These are phyloP conservation scores for Acanthosepion pharaonis DNA, from an alignment of 2,888 invertebrate species.

Conservation along the genomic window DNA sequence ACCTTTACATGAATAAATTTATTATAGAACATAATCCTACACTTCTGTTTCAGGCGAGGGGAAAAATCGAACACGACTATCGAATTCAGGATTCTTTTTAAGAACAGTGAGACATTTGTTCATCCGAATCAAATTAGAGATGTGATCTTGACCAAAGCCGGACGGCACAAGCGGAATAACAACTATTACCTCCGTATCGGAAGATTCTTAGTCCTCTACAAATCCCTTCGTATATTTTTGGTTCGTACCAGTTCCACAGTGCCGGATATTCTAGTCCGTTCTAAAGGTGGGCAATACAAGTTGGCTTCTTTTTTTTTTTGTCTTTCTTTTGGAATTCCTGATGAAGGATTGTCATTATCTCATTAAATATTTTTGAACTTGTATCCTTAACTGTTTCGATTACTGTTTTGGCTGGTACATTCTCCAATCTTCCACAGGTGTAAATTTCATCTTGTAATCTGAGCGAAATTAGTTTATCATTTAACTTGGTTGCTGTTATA, in stretches of 20 bases:
- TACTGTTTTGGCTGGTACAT: too few species aligned
- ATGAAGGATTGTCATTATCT: too few species aligned
- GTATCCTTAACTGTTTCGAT: too few species aligned
- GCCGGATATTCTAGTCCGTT: not conserved
- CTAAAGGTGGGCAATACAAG: not conserved
- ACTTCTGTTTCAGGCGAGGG: not conserved
- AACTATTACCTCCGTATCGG: not conserved
- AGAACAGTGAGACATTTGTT: not conserved
- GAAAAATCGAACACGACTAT: not conserved
- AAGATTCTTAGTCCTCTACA: not conserved
- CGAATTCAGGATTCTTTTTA: not conserved
- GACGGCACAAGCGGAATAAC: not conserved
- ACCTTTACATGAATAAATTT: too few species aligned
- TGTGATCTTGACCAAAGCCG: not conserved
- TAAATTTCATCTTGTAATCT: too few species aligned
- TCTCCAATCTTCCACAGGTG: too few species aligned
- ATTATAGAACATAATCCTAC: too few species aligned
- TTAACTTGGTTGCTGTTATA: too few species aligned
- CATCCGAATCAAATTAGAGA: not conserved
- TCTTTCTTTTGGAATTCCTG: too few species aligned
- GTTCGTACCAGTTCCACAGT: conserved; percentile 33
- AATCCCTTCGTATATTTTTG: not conserved
- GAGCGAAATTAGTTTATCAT: too few species aligned
- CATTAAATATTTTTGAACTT: too few species aligned
- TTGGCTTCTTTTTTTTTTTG: not conserved